Percentiles rank a stretch among this genome's conserved stretches.
Evolutionary conservation across 35 echinoderm and acorn worm genomes (phyloP).

Genomic region (Heliocidaris tuberculata): DNA sequence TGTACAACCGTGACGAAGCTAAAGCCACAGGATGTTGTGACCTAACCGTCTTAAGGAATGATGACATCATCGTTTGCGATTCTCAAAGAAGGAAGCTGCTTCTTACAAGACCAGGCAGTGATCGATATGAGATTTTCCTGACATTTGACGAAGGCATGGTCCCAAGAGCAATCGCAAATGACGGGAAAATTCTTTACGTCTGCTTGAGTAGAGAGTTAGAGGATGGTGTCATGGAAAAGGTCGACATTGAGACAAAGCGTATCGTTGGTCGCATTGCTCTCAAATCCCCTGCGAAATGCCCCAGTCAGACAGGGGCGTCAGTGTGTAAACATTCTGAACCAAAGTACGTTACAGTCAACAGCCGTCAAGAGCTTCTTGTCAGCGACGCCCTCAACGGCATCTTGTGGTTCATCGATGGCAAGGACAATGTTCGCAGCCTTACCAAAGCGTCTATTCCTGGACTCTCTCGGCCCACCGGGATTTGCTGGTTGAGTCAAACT

Average conservation of each 20-base stretch:
- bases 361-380: neutral
- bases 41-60: neutral
- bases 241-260: neutral
- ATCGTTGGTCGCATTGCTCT: neutral
- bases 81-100: neutral
- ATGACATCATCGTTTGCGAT: neutral
- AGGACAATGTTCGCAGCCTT: neutral
- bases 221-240: neutral
- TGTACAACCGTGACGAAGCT: neutral
- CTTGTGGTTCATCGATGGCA: neutral
- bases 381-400: neutral
- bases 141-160: neutral
- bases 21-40: neutral
- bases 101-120: neutral
- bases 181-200: neutral
- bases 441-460: neutral
- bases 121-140: neutral
- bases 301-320: neutral
- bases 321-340: neutral
- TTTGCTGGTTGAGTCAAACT: neutral
- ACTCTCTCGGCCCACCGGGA: neutral
- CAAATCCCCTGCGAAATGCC: neutral
- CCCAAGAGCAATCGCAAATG: neutral
- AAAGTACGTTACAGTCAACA: neutral
- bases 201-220: neutral